Evolutionary conservation across 2,888 invertebrate species (phyloP).

Genomic region (Polia nebulosa): DNA sequence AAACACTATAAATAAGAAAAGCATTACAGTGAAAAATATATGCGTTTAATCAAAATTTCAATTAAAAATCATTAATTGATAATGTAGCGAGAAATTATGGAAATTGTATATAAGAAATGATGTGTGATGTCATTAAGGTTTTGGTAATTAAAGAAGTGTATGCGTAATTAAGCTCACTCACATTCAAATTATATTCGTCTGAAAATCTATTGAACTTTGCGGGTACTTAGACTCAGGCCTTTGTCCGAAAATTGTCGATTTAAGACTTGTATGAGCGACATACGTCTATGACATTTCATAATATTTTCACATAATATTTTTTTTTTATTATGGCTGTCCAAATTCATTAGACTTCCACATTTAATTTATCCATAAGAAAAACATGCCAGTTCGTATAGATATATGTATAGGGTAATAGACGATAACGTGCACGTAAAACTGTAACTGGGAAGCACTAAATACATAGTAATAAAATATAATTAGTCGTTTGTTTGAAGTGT

Average conservation of each 20-base stretch:
- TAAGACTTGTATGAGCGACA: no score
- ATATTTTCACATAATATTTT: no score
- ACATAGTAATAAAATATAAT: no score
- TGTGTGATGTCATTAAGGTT: slow-evolving; percentile 4
- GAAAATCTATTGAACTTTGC: no score
- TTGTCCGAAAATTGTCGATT: background rate
- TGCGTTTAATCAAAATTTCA: slow-evolving; percentile 52
- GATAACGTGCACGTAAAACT: no score
- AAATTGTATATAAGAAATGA: slow-evolving; percentile 16
- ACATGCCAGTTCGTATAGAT: no score
- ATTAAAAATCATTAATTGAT: slow-evolving; percentile 49
- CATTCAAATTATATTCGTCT: background rate
- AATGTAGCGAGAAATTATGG: slow-evolving; percentile 30
- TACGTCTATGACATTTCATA: no score
- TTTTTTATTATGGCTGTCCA: no score
- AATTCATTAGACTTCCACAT: no score
- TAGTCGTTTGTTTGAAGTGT: background rate
- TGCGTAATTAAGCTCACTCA: background rate
- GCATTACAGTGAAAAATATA: slow-evolving; percentile 46
- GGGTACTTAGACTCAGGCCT: background rate
- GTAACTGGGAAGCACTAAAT: no score
- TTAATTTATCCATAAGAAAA: no score
- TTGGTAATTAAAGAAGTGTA: slow-evolving; percentile 5
- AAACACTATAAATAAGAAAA: slow-evolving; percentile 46
- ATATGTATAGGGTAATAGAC: no score